Evolutionary conservation across 2,113 vertebrate genomes (phyloP).

Genomic region (Ovis canadensis): DNA sequence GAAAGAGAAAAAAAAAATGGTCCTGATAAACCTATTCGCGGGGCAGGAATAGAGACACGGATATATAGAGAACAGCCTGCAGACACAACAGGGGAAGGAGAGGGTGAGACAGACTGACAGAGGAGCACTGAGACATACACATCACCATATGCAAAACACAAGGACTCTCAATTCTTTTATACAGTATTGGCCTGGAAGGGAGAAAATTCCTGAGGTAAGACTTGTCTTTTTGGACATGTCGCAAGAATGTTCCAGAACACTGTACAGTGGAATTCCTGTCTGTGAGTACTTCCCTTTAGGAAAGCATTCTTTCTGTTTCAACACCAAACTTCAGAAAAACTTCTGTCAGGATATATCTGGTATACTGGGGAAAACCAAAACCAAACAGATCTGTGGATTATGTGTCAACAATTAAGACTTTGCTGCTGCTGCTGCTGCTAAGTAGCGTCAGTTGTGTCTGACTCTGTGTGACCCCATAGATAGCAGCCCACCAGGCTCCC

Average conservation of each 20-base stretch:
- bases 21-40: rapidly evolving
- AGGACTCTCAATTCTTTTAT: neutral
- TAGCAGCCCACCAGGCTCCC: too few relatives aligned
- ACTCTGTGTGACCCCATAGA: too few relatives aligned
- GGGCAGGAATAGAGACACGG: neutral
- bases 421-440: neutral
- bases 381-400: neutral
- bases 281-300: neutral
- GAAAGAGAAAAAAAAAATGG: neutral
- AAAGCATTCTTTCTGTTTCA: neutral
- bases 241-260: neutral
- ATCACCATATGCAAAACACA: neutral
- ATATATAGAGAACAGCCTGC: neutral
- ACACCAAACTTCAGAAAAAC: neutral
- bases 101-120: neutral
- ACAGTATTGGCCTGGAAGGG: neutral
- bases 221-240: neutral
- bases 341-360: neutral
- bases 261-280: neutral
- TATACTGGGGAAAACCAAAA: neutral
- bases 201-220: neutral
- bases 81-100: neutral
- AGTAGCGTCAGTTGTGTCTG: too few relatives aligned
- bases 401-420: neutral
- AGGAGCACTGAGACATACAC: neutral